Conservation (phyloP, 2,888 invertebrate genomes). For the Clivina fossor region DNA sequence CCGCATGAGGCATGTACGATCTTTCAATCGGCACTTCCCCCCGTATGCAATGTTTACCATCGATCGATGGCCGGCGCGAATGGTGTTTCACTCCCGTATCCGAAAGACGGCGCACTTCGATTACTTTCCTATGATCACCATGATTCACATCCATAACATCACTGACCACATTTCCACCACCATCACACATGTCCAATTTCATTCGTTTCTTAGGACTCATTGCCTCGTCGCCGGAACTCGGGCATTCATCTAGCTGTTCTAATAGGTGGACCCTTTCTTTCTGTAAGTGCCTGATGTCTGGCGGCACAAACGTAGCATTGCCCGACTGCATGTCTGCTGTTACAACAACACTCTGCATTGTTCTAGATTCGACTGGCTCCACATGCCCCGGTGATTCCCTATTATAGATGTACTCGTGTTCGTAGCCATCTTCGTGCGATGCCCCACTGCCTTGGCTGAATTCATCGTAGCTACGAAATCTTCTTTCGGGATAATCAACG, state of each 20-base stretch:
- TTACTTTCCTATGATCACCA: constrained; percentile 52
- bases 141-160: constrained; percentile 53
- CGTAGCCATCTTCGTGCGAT: constrained; percentile 64
- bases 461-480: constrained; percentile 70
- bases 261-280: constrained; percentile 70
- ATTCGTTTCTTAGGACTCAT: constrained; percentile 67
- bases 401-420: constrained; percentile 53
- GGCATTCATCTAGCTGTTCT: constrained; percentile 71
- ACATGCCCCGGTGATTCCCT: constrained; percentile 54
- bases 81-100: constrained; percentile 53
- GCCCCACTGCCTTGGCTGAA: constrained; percentile 71
- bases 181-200: constrained; percentile 60
- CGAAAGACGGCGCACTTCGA: constrained; percentile 59
- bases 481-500: constrained; percentile 57
- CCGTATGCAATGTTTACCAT: constrained; percentile 50
- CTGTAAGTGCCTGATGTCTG: constrained; percentile 68
- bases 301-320: constrained; percentile 51
- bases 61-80: constrained; percentile 58
- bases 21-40: constrained; percentile 42
- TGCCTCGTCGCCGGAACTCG: constrained; percentile 69
- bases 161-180: constrained; percentile 45
- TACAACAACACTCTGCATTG: constrained; percentile 59
- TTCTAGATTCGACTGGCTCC: constrained; percentile 48
- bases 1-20: constrained; percentile 52
- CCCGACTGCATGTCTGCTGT: constrained; percentile 55